These are phyloP conservation scores for Macrotus californicus DNA, from an alignment of 2,113 vertebrate genomes.

Conservation along the genomic window DNA sequence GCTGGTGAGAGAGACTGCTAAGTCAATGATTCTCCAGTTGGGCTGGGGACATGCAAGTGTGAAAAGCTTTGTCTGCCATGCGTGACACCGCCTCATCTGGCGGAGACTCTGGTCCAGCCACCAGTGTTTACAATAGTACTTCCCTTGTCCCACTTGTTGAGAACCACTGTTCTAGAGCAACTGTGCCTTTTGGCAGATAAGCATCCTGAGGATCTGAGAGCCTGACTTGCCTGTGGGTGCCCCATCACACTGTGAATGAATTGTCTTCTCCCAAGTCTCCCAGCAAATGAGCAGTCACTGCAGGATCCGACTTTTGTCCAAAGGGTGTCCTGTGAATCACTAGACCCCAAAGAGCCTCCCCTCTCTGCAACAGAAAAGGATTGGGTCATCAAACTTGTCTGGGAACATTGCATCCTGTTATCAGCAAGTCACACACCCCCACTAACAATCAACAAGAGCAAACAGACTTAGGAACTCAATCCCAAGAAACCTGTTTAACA, in stretches of 20 bases:
- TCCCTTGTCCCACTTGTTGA: neutral
- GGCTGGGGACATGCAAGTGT: rapidly evolving
- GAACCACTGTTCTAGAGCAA: neutral
- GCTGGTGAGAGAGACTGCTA: neutral
- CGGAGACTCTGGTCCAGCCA: neutral
- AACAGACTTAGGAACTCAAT: neutral
- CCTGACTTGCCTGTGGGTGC: rapidly evolving
- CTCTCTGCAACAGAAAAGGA: neutral
- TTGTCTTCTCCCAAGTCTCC: neutral
- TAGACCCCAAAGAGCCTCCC: neutral
- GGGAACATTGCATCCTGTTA: neutral
- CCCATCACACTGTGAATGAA: neutral
- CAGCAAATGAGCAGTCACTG: neutral
- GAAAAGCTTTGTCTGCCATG: neutral
- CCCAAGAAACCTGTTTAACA: neutral
- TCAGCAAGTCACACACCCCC: neutral
- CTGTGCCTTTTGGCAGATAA: neutral
- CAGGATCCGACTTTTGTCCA: neutral
- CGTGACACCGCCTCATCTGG: neutral
- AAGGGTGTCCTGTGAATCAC: neutral
- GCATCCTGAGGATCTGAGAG: neutral
- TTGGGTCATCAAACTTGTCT: neutral
- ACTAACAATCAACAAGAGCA: neutral
- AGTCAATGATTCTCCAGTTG: neutral
- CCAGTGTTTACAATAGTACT: neutral